phyloP scores from a whole-genome alignment of 2,113 vertebrate genomes.

The Blennius ocellaris region DNA sequence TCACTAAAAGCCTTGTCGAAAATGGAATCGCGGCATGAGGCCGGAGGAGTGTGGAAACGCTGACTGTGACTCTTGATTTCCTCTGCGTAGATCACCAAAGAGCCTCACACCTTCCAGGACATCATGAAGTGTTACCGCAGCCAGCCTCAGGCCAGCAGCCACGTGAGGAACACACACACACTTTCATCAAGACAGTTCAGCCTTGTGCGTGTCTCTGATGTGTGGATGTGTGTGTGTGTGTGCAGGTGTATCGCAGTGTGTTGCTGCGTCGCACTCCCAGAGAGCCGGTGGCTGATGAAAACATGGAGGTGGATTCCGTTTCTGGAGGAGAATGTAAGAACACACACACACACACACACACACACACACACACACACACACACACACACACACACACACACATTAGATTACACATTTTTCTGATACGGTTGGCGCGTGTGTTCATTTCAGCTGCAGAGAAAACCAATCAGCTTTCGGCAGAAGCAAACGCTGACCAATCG shows the following conservation, averaged over 20 bases:
- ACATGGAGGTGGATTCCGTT: conserved; percentile 82
- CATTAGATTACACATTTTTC: neutral
- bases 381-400: neutral
- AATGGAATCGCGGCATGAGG: no score
- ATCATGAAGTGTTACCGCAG: conserved; percentile 99
- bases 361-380: neutral
- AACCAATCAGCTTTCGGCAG: conserved; percentile 31
- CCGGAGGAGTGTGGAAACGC: no score
- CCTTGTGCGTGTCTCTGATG: neutral
- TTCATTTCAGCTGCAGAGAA: conserved; percentile 70
- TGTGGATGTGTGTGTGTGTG: conserved; percentile 21
- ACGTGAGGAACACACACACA: conserved; percentile 83
- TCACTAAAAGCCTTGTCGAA: no score
- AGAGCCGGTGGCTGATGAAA: conserved; percentile 68
- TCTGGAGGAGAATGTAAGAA: conserved; percentile 76
- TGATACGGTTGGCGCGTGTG: neutral
- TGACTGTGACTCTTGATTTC: no score
- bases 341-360: neutral
- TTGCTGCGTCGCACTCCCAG: conserved; percentile 83
- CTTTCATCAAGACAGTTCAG: neutral
- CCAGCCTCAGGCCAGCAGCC: conserved; percentile 96
- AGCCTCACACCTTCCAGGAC: conserved; percentile 95
- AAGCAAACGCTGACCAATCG: conserved; percentile 29
- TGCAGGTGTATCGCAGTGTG: conserved; percentile 95
- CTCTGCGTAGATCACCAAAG: conserved; percentile 89